Base-by-base conservation (phyloP, 2,888 invertebrate species). In the Meliscaeva auricollis region DNA sequence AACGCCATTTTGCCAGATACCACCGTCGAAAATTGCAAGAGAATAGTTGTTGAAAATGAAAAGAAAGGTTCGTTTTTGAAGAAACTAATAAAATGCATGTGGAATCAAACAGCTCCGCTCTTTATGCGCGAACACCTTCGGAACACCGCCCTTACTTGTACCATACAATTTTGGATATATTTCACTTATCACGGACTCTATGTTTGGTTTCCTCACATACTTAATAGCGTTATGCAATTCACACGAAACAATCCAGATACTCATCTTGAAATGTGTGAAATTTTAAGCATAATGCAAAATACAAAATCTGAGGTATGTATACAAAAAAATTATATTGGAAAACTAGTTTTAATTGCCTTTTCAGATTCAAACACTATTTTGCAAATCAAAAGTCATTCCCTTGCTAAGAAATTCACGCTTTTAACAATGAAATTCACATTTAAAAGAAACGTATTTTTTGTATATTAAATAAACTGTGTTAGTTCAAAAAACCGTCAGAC, bases 121-220 rank as follows among this genome's bases (percentile, higher is more conserved):
- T 91, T 92, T 87, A 89, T 87, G 80, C 87, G 83, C 4, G 87
- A 89, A 11, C 90, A 91, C 77, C 77, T 89, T 9, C 78, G 80
- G 1, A 90, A 89, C 68, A 91, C 91, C 0, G 30, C 89, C 3
- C 77, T 91, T 13, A 88, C 89, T 3, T 90, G 91, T 69, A 26
- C 87, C 1, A 89, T 92, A 52, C 90, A 91, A 87, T 91, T 91
- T 87, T 89, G 88, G 9, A 90, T 90, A 64, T 91, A 89, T 85
- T 88, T 89, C 62, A 89, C 90, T 32, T 90, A 89, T 4, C 89
- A 90, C 60, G 90, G 91, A 0, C 88, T 92, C 17, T 90, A 91
- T 35, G 90, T 92, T 89, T 92, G 91, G 90, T 90, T 91, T 74
- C 91, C 91, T 0, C 90, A 90, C 50, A 90, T 92, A 15, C 87